Evolutionary conservation across 2,797 vertebrate genomes (phyloP), one percentile per base, ranked within the genome.

Genomic region (Artibeus lituratus): DNA sequence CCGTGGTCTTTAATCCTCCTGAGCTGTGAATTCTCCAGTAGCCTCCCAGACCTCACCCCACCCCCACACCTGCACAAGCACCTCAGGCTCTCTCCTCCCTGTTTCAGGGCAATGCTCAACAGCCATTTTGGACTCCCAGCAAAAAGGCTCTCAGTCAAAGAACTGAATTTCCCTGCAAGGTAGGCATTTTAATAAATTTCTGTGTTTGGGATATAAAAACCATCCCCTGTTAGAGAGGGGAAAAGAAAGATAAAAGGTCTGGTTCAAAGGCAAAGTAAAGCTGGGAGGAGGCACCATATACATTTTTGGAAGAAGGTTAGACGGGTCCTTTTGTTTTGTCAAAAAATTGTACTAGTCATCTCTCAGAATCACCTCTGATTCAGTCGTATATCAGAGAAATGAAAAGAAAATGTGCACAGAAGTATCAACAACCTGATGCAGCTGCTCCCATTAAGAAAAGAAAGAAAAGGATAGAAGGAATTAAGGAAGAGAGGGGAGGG

Each of bases 111-210:
- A 91, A 92, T 10, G 21, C 42, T 92, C 14, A 72, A 72, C 7
- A 92, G 59, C n/a, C 77, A 81, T 37, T 90, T 90, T 57, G 82
- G 10, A 84, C 37, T 74, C n/a, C 4, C 4, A 74, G 37, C 14
- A 87, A 35, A 70, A 82, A 26, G 15, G 95, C 39, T 86, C 72
- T 82, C 78, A 91, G 35, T 67, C 35, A 87, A 74, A 92, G 24
- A 90, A 15, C 4, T 85, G 47, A 94, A n/a, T 81, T 90, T 89
- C 22, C 37, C 70, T 77, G 62, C 62, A 49, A 80, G 57, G 32
- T 51, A 12, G 55, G 21, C 29, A 94, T 86, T 96, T 94, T 51
- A 82, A 94, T 47, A 94, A 89, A 82, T 84, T 90, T 94, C 44
- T 91, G 29, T 78, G 81, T 65, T 24, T 91, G 39, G 37, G 26